phyloP scores from a whole-genome alignment of 2,113 vertebrate genomes.

The Cheilinus undulatus region DNA sequence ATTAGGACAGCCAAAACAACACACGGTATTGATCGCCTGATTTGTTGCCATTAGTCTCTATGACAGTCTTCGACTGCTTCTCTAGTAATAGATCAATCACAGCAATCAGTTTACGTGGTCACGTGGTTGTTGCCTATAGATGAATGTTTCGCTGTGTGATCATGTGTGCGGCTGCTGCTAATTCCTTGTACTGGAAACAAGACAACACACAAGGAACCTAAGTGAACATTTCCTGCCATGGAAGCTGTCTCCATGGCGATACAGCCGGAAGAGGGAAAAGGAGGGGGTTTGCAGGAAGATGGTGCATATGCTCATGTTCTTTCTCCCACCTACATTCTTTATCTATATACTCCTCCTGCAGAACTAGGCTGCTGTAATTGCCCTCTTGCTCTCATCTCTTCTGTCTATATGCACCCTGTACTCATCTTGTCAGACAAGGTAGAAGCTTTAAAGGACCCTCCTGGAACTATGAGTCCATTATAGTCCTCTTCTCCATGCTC shows the following conservation, averaged over 20 bases:
- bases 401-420: slow-evolving; percentile 17
- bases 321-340: slow-evolving; percentile 45
- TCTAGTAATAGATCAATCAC: not conserved
- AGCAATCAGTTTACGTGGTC: not conserved
- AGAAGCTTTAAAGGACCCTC: slow-evolving; percentile 11
- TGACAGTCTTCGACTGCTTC: slow-evolving; percentile 9
- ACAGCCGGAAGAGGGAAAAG: not conserved
- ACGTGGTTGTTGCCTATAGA: not conserved
- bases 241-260: slow-evolving; percentile 64
- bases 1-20: not conserved
- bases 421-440: slow-evolving; percentile 58
- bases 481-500: slow-evolving; percentile 35
- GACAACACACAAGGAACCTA: not conserved
- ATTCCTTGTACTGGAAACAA: not conserved
- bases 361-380: slow-evolving; percentile 57
- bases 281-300: slow-evolving; percentile 13
- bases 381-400: slow-evolving; percentile 25
- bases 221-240: slow-evolving; percentile 28
- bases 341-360: slow-evolving; percentile 11
- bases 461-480: slow-evolving; percentile 23
- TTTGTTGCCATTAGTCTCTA: not conserved
- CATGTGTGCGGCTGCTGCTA: not conserved
- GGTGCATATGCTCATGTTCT: slow-evolving; percentile 23
- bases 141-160: not conserved
- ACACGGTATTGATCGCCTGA: not conserved